These are phyloP conservation scores for Diarsia dahlii DNA, from an alignment of 2,888 invertebrate species.

Conservation along the genomic window DNA sequence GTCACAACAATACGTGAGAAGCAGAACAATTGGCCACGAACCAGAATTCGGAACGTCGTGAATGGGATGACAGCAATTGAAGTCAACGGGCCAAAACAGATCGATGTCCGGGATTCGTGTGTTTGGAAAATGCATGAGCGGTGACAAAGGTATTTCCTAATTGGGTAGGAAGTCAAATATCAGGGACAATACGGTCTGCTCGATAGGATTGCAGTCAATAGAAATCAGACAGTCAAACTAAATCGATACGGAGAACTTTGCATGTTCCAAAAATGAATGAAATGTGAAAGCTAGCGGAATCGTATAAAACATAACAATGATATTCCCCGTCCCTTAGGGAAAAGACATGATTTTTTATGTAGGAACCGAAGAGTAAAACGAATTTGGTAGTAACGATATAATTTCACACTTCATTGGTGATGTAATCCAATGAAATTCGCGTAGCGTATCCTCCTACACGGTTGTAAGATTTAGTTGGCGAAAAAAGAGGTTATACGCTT, in stretches of 20 bases:
- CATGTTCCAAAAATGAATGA: constrained; percentile 22
- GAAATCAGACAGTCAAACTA: not conserved
- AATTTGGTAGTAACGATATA: constrained; percentile 29
- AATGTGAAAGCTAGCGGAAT: not conserved
- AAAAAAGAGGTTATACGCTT: constrained; percentile 32
- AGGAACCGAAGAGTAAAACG: constrained; percentile 19
- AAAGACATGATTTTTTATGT: constrained; percentile 32
- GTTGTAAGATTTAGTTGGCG: constrained; percentile 41
- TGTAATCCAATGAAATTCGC: constrained; percentile 29
- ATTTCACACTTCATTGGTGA: constrained; percentile 35
- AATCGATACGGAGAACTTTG: constrained; percentile 15
- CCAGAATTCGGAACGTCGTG: constrained; percentile 36
- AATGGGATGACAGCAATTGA: constrained; percentile 38
- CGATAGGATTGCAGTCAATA: constrained; percentile 23
- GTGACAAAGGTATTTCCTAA: constrained; percentile 19
- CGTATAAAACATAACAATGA: constrained; percentile 13
- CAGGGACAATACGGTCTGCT: not conserved
- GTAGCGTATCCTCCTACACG: constrained; percentile 31
- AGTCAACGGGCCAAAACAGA: constrained; percentile 24
- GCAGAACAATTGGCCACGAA: constrained; percentile 51
- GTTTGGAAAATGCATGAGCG: constrained; percentile 7
- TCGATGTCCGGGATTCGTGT: constrained; percentile 16
- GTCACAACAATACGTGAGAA: constrained; percentile 70
- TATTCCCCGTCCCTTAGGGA: not conserved
- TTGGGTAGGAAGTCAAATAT: no score